phyloP scores from a whole-genome alignment of 2,113 vertebrate genomes.

The Nematolebias whitei region DNA sequence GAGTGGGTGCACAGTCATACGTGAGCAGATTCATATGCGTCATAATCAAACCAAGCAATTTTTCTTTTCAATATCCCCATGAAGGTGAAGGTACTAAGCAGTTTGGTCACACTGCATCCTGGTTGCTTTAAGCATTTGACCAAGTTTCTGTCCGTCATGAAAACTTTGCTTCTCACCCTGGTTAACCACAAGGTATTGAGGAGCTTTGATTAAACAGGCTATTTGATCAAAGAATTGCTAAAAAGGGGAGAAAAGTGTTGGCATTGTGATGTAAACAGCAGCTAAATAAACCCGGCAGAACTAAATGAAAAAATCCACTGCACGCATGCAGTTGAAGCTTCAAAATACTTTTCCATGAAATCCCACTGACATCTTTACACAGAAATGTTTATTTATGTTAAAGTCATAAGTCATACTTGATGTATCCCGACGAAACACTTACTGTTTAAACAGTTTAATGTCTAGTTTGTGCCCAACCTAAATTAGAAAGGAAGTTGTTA shows the following conservation, averaged over 20 bases:
- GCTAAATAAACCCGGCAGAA: slow-evolving; percentile 2
- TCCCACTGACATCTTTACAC: background rate
- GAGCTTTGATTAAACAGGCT: slow-evolving; percentile 20
- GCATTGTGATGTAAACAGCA: background rate
- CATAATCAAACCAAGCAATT: slow-evolving; percentile 9
- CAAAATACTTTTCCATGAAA: background rate
- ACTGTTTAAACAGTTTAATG: too few species aligned
- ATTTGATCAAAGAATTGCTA: slow-evolving; percentile 39
- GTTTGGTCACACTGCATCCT: slow-evolving; percentile 11
- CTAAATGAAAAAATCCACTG: slow-evolving; percentile 1
- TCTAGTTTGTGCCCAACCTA: too few species aligned
- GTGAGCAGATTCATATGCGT: too few species aligned
- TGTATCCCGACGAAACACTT: background rate
- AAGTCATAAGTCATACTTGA: too few species aligned
- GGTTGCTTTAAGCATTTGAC: slow-evolving; percentile 11
- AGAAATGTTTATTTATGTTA: background rate
- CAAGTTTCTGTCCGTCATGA: slow-evolving; percentile 20
- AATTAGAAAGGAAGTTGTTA: background rate
- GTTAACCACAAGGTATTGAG: slow-evolving; percentile 8
- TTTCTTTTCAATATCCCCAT: slow-evolving; percentile 8
- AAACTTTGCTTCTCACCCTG: background rate
- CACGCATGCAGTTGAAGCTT: background rate
- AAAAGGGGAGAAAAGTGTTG: background rate
- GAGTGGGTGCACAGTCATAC: too few species aligned
- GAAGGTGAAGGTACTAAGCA: slow-evolving; percentile 26